A percentile compares a stretch with the other conserved stretches of the same genome.
Evolutionary conservation across 1,140 invertebrate genomes (phyloP).

Genomic region (Drosophila suzukii): DNA sequence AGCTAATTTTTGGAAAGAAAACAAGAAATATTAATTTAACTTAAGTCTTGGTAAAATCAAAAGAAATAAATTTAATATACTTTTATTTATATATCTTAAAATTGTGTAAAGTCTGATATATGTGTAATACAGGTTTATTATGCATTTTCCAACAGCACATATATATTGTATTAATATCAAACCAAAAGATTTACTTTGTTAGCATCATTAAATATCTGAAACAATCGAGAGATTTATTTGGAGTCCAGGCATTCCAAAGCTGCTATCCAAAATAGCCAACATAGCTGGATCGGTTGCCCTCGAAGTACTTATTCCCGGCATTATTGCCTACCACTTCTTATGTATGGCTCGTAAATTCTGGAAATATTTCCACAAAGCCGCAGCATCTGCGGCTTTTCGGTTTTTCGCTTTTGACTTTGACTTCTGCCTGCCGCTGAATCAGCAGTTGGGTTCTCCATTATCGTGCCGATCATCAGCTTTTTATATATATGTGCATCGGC

Average conservation of each 20-base stretch:
- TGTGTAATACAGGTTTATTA: too few relatives aligned
- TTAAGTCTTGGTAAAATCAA: too few relatives aligned
- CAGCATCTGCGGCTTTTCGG: slow-evolving; percentile 38
- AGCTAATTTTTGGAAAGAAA: too few relatives aligned
- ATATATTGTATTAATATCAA: not conserved
- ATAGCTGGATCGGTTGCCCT: slow-evolving; percentile 5
- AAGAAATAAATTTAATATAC: too few relatives aligned
- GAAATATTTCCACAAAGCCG: slow-evolving; percentile 15
- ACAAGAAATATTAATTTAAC: too few relatives aligned
- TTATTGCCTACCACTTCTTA: slow-evolving; percentile 18
- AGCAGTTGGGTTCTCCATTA: slow-evolving; percentile 67
- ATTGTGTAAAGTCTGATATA: too few relatives aligned
- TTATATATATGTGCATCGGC: slow-evolving; percentile 3
- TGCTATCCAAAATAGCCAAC: slow-evolving; percentile 9
- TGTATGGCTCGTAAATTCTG: slow-evolving; percentile 42
- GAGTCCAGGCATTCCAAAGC: slow-evolving; percentile 7
- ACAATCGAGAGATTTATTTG: not conserved
- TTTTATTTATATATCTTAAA: too few relatives aligned
- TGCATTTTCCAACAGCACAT: too few relatives aligned
- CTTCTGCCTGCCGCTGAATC: slow-evolving; percentile 62
- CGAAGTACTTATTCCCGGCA: slow-evolving; percentile 15
- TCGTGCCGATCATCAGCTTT: slow-evolving; percentile 65
- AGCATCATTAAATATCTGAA: not conserved
- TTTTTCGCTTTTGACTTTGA: slow-evolving; percentile 38
- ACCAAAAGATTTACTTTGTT: too few relatives aligned